Evolutionary conservation across 92 coral and sea anemone genomes (phyloP), one percentile per base, ranked within the genome.

Genomic region (Zoanthus solanderi): DNA sequence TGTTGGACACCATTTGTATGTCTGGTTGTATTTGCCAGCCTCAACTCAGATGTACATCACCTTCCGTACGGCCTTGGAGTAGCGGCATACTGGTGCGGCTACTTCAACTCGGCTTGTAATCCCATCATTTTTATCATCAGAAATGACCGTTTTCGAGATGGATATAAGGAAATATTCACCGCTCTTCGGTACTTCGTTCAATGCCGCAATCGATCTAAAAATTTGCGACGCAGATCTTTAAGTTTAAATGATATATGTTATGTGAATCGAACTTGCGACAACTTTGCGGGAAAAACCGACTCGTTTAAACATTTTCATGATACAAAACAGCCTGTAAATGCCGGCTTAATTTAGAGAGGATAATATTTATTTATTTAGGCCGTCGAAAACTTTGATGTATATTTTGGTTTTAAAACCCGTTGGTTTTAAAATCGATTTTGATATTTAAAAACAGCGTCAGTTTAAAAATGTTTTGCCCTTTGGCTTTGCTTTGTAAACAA

Each of bases 51-150:
- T 37, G 96, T 95, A 0, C 75, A 76, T 17, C 78, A 93, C 9
- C 85, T 95, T 28, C 98, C 98, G 0, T 76, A 94, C 76, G 98
- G 98, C 9, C 91, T 95, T 61, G 98, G 98, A 0, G 96, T 95
- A 0, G 98, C 98, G 5, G 98, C 98, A 0, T 95, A 95, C 52
- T 95, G 98, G 98, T 93, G 98, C 53, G 98, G 98, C 0, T 95
- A 91, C 46, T 93, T 91, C 61, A 95, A 95, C 50, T 95, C 98
- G 8, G 93, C 96, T 8, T 46, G 94, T 16, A 93, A 95, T 82
- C 98, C 98, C 1, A 84, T 95, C 9, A 95, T 95, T 72, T 95
- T 93, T 68, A 92, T 91, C 37, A 93, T 95, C 75, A 87, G 98
- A 77, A 95, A 95, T 68, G 94, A 95, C 86, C 92, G 94, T 76